Base-by-base conservation (phyloP, 2,113 vertebrate genomes). In the Oreochromis niloticus region DNA sequence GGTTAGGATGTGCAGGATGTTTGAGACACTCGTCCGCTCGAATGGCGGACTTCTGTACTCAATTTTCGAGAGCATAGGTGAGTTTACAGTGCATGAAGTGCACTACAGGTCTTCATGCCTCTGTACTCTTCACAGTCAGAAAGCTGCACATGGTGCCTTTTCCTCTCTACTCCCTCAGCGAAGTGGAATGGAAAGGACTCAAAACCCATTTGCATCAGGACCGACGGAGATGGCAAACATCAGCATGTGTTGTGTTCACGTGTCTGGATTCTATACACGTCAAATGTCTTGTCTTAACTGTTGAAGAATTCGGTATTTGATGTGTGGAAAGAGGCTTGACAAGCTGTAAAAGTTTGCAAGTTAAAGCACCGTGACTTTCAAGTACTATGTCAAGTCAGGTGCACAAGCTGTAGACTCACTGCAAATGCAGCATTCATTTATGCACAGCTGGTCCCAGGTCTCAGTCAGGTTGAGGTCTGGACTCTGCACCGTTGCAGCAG, bases 21-120 rank as follows among this genome's bases (percentile, higher is more conserved):
- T 36, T 13, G 61, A 66, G 32, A 36, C 0, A 0, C 66, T 63
- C 6, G 1, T 36, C 32, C 17, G 3, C 13, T 71, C 22, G 1
- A 6, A 6, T 43, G 66, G 2, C 2, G 1, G 39, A 27, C 13
- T 71, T 0, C 39, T 16, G 66, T 24, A 22, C 11, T 68, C 34
- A 14, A 36, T 12, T 68, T 68, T 68, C 1, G 0, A 68, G 34
- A 39, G 34, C 34, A 68, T 22, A 14, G 39, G 0, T 71, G n/a
- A 43, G 12, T 71, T 71, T 71, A 0, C 66, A 8, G 63, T 66
- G 1, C 66, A 73, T 73, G 66, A 73, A 14, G n/a, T 43, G 39
- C 66, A 24, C 39, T 6, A 24, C 8, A 73, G 3, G 13, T 0
- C 66, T 27, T 73, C 22, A 9, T 2, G 22, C 39, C n/a, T 27